Evolutionary conservation across 2,113 vertebrate species (phyloP).

Genomic region (Rhinolophus sinicus): DNA sequence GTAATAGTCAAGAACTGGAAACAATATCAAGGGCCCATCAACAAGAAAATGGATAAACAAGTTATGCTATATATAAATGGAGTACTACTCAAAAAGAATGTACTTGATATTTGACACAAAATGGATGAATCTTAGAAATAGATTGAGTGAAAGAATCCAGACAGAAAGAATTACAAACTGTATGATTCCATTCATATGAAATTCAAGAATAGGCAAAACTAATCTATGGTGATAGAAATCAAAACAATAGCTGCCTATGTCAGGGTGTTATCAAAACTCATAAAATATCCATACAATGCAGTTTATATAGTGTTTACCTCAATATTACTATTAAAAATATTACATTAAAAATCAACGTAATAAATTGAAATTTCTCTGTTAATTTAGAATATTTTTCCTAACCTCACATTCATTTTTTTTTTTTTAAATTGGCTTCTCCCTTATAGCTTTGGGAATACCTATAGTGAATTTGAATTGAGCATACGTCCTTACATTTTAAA

Average conservation of each 20-base stretch:
- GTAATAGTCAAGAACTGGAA: background rate
- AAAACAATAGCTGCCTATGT: background rate
- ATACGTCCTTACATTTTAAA: background rate
- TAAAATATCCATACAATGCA: background rate
- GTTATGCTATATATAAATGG: background rate
- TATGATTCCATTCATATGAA: background rate
- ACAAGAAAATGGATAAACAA: background rate
- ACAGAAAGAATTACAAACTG: background rate
- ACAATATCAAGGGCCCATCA: background rate
- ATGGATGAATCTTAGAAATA: background rate
- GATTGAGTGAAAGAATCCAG: background rate
- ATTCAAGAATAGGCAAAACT: background rate
- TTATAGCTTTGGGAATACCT: background rate
- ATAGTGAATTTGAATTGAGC: background rate
- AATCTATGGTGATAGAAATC: background rate
- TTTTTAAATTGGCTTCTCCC: background rate
- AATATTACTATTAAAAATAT: background rate
- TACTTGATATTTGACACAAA: background rate
- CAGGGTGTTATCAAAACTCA: background rate
- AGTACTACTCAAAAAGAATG: background rate
- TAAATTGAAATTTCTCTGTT: background rate
- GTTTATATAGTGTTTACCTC: background rate
- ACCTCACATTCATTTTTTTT: background rate
- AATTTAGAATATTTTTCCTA: background rate
- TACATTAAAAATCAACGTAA: background rate